Base-by-base conservation (phyloP, 1,140 invertebrate species). In the Phocides pigmalion region DNA sequence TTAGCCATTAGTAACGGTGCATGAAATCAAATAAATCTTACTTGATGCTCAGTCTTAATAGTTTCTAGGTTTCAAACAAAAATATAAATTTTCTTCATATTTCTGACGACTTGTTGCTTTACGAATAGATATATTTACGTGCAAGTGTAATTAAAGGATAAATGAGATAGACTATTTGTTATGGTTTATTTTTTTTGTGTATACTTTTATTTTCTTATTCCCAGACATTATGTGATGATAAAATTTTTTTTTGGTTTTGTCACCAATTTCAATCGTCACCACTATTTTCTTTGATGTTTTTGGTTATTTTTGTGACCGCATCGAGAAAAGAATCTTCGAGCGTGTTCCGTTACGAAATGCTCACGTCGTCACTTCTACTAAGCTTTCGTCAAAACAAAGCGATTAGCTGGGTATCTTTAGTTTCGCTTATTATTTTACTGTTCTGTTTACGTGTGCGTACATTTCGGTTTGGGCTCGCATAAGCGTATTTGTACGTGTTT, bases 1-100 rank as follows among this genome's bases (percentile, higher is more conserved):
- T 71, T 67, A 68, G 67, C 39, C 46, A 66, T 62, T 65, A 54
- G 46, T 65, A 67, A 65, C 39, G 32, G 20, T 63, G 47, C 46
- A 68, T 62, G 42, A 32, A 62, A 61, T 68, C 50, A 64, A 68
- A 65, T 65, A 22, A 49, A 32, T 44, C 37, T 59, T 17, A 41
- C 35, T 14, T 15, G 11, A 46, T 46, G 20, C 14, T 4, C 22
- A 32, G 12, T 14, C 46, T 58, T 46, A 58, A 58, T 58, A 32
- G 41, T 14, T 44, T 58, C 37, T 49, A 42, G 35, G 28, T 17
- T 20, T 44, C 0, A 44, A 44, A 28, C 4, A 28, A 8, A 28
- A 14, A 20, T 6, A 8, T 44, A 44, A 1, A 2, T 22, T 3
- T 22, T 2, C 2, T 22, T 22, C 20, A 3, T 22, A 25, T 51